Conservation (phyloP, 2,113 vertebrate species). For the Choloepus hoffmanni region DNA sequence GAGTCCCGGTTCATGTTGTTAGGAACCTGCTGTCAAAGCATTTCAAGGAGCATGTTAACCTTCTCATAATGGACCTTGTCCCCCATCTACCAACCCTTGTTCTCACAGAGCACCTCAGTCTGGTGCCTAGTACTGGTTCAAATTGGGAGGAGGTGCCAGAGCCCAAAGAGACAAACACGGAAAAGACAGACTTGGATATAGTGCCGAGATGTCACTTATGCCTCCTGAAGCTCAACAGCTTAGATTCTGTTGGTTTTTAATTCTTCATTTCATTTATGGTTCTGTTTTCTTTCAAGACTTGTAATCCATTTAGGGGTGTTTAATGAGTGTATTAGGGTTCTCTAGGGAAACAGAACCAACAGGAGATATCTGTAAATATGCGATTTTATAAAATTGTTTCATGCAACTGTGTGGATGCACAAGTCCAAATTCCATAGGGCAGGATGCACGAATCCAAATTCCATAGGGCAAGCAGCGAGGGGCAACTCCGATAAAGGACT, state of each 20-base stretch:
- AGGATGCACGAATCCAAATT: too few relatives aligned
- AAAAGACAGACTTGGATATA: background rate
- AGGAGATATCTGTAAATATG: too few relatives aligned
- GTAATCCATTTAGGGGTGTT: background rate
- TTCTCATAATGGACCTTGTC: background rate
- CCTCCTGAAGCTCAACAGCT: background rate
- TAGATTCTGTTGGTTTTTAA: background rate
- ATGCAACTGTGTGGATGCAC: too few relatives aligned
- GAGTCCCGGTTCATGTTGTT: background rate
- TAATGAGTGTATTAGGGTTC: background rate
- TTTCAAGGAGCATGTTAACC: background rate
- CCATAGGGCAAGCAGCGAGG: too few relatives aligned
- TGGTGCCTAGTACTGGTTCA: background rate
- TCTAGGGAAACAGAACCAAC: too few relatives aligned
- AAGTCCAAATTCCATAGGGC: too few relatives aligned
- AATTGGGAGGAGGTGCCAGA: background rate
- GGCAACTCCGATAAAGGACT: too few relatives aligned
- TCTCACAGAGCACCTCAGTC: background rate
- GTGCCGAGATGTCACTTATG: background rate
- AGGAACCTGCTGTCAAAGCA: background rate
- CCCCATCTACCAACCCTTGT: background rate
- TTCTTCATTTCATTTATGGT: background rate
- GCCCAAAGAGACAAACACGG: background rate
- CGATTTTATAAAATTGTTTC: too few relatives aligned
- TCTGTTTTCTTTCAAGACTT: constrained; percentile 31